These are phyloP conservation scores for Lasioglossum pauxillum DNA, from an alignment of 2,888 invertebrate species.

Conservation along the genomic window DNA sequence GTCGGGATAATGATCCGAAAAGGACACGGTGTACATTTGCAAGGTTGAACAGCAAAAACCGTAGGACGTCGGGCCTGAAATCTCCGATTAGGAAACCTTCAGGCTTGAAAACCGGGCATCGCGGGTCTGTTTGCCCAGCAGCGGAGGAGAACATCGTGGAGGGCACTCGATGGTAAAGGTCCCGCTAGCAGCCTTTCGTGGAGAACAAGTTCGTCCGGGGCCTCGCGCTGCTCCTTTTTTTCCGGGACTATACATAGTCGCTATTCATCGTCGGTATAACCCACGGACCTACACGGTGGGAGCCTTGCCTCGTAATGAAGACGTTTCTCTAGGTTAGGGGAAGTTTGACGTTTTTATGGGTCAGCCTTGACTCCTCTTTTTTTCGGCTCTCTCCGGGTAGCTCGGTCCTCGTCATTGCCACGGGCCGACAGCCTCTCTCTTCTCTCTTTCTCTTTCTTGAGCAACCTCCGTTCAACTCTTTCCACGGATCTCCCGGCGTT, in stretches of 20 bases:
- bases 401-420: slow-evolving; percentile 27
- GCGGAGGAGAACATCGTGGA: slow-evolving; percentile 71
- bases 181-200: slow-evolving; percentile 71
- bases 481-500: slow-evolving; percentile 60
- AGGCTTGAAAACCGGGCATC: slow-evolving; percentile 23
- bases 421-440: slow-evolving; percentile 30
- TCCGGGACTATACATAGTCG: slow-evolving; percentile 72
- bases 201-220: slow-evolving; percentile 67
- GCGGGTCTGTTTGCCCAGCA: slow-evolving; percentile 65
- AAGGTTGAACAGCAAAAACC: slow-evolving; percentile 23
- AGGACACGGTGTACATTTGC: not conserved
- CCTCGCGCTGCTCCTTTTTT: slow-evolving; percentile 58
- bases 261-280: slow-evolving; percentile 74
- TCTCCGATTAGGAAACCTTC: not conserved
- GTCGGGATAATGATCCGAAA: not conserved
- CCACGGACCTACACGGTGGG: slow-evolving; percentile 73
- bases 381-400: slow-evolving; percentile 43
- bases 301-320: slow-evolving; percentile 81
- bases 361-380: slow-evolving; percentile 79
- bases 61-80: slow-evolving; percentile 5
- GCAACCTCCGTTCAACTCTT: not conserved
- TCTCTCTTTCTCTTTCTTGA: slow-evolving; percentile 3
- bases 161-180: slow-evolving; percentile 72
- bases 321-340: slow-evolving; percentile 84
- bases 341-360: slow-evolving; percentile 84